Base-by-base conservation (phyloP, 1,140 invertebrate genomes). In the Drosophila dunni region DNA sequence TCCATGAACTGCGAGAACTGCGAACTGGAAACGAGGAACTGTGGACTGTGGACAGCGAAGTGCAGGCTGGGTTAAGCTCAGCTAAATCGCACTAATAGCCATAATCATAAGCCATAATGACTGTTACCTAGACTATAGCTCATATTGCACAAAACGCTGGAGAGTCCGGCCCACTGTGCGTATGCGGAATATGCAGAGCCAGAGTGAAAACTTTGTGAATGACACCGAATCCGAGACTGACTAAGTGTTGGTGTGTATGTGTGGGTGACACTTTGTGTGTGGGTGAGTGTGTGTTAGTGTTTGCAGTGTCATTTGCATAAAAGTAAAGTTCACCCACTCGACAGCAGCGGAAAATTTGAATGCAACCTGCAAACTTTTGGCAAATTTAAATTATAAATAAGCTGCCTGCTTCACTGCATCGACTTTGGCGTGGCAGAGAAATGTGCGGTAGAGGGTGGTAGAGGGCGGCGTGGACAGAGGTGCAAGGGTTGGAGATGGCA, bases 381-480 rank as follows among this genome's bases (percentile, higher is more conserved):
- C 85, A 89, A 89, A 90, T 89, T 89, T 89, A 90, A 89, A 89
- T 89, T 89, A 89, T 89, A 89, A 89, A 89, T 89, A 89, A 89
- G 84, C 84, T 79, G 60, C 51, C 48, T 44, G 64, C 56, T 63
- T 48, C 53, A 24, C 54, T 24, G 33, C 33, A 34, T 51, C 44
- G 53, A 62, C 38, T 50, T 60, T 68, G 56, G 66, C 20, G 11
- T 8, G 46, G 24, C 29, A 10, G 15, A 11, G 17, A 20, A 20
- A 20, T 20, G 17, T 20, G 24, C 7, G 51, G 7, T 6, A 45
- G 56, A 46, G 29, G 40, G 46, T 9, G 3, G 38, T 0, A 40
- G 38, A 1, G 9, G 11, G 64, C 53, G 6, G 20, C 7, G 13
- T 34, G 45, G 66, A 45, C 29, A 36, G 48, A 11, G 50, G 0